These are phyloP conservation scores for Drosophila pseudotakahashii DNA, from an alignment of 2,888 invertebrate species.

Conservation along the genomic window DNA sequence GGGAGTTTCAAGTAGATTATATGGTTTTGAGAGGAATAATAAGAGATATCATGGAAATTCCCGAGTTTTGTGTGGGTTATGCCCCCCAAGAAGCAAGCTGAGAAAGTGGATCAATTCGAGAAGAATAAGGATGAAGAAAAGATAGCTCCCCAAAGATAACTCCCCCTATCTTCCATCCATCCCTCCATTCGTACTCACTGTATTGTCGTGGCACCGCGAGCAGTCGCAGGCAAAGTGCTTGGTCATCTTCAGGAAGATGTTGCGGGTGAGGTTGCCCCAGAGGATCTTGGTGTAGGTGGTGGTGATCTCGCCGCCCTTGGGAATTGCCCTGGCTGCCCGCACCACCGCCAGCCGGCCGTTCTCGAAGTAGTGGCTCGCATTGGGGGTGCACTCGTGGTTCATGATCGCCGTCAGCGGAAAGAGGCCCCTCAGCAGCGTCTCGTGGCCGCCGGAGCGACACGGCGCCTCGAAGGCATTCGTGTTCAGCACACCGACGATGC, in stretches of 20 bases:
- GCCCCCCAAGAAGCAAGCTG: too few relatives aligned
- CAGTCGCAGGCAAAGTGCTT: constrained; percentile 90
- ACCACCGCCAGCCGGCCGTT: constrained; percentile 87
- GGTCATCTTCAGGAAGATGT: constrained; percentile 87
- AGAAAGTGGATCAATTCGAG: too few relatives aligned
- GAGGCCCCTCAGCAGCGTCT: constrained; percentile 86
- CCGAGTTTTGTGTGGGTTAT: too few relatives aligned
- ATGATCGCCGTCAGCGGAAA: constrained; percentile 89
- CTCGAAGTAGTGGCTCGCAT: constrained; percentile 89
- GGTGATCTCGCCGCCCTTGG: constrained; percentile 88
- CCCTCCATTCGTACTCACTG: constrained; percentile 84
- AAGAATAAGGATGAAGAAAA: too few relatives aligned
- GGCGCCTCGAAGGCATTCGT: constrained; percentile 84
- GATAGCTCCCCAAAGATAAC: too few relatives aligned
- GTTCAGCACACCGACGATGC: constrained; percentile 82
- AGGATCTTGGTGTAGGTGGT: constrained; percentile 90
- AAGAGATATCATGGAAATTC: too few relatives aligned
- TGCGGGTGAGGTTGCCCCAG: constrained; percentile 89
- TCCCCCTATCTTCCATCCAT: constrained; percentile 31
- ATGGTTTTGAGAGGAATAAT: too few relatives aligned
- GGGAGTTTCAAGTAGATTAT: not conserved
- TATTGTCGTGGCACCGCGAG: constrained; percentile 88
- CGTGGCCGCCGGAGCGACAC: constrained; percentile 75
- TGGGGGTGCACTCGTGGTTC: constrained; percentile 90
- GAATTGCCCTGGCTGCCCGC: constrained; percentile 86